phyloP scores from a whole-genome alignment of 2,888 invertebrate genomes.

The Coleophora flavipennella region DNA sequence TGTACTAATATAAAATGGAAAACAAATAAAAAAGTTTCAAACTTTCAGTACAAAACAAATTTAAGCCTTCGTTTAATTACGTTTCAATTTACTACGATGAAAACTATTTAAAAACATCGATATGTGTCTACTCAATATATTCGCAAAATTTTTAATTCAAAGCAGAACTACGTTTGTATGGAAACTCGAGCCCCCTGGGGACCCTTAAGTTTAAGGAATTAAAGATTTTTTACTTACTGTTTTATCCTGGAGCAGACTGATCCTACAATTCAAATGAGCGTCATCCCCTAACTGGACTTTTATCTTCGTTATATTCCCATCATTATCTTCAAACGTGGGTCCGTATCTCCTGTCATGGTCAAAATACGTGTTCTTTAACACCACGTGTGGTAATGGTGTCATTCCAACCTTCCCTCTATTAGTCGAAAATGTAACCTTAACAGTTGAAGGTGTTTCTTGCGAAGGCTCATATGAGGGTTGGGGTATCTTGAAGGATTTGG shows the following conservation, averaged over 20 bases:
- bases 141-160: too few species aligned
- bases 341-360: conserved; percentile 75
- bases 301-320: conserved; percentile 77
- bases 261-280: conserved; percentile 81
- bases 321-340: conserved; percentile 77
- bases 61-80: too few species aligned
- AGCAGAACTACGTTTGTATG: too few species aligned
- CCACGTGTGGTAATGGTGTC: conserved; percentile 47
- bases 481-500: conserved; percentile 64
- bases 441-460: conserved; percentile 27
- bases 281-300: conserved; percentile 82
- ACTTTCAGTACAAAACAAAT: too few species aligned
- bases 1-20: too few species aligned
- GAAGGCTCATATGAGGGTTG: conserved; percentile 27
- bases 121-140: too few species aligned
- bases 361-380: conserved; percentile 57
- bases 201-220: too few species aligned
- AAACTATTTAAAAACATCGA: too few species aligned
- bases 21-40: too few species aligned
- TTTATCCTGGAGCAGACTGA: conserved; percentile 82
- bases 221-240: conserved; percentile 78
- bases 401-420: conserved; percentile 27
- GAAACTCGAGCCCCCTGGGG: too few species aligned
- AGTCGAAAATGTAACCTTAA: conserved; percentile 12
- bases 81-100: too few species aligned